These are phyloP conservation scores for Dryomyza anilis DNA, from an alignment of 2,888 invertebrate genomes.

Conservation along the genomic window DNA sequence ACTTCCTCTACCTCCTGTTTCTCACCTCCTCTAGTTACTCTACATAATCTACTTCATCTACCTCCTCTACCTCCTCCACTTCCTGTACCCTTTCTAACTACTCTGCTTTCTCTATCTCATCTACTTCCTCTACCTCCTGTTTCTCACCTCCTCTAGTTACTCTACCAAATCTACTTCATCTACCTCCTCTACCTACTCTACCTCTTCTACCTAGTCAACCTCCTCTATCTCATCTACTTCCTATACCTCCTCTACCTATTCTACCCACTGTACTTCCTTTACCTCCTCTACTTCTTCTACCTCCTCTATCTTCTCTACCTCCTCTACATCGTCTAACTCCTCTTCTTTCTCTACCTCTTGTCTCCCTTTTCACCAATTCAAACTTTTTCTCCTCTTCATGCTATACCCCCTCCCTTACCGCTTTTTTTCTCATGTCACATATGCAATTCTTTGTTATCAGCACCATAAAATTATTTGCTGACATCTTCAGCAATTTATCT, in stretches of 20 bases:
- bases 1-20: neutral
- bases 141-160: neutral
- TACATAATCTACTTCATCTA: neutral
- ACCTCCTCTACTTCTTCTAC: neutral
- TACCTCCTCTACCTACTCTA: neutral
- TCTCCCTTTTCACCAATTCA: too few species aligned
- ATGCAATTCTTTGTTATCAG: too few species aligned
- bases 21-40: neutral
- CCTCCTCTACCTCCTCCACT: neutral
- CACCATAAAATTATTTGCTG: too few species aligned
- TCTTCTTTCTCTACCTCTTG: too few species aligned
- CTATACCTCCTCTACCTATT: neutral
- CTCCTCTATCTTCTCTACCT: too few species aligned
- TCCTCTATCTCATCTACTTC: neutral
- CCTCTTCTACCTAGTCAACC: neutral
- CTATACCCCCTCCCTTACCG: too few species aligned
- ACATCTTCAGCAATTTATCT: too few species aligned
- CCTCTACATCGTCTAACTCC: too few species aligned
- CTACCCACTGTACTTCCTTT: neutral
- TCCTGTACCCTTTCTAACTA: neutral
- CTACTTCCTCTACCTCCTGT: neutral
- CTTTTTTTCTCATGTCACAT: too few species aligned
- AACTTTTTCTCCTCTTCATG: too few species aligned
- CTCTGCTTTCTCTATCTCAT: neutral
- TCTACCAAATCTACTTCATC: neutral